Evolutionary conservation across 2,888 invertebrate species (phyloP).

Genomic region (Strigamia maritima): DNA sequence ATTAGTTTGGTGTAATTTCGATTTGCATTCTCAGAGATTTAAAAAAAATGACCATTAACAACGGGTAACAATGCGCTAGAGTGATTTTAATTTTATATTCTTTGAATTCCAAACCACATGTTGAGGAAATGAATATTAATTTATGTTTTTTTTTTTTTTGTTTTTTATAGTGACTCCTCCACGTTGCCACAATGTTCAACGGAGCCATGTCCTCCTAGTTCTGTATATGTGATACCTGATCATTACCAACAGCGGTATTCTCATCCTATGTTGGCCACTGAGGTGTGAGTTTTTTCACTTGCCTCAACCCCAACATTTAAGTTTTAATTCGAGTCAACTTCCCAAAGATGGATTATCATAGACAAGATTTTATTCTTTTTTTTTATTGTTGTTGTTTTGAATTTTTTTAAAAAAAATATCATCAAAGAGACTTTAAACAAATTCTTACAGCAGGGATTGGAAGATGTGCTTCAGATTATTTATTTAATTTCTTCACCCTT

Average conservation of each 20-base stretch:
- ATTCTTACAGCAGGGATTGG: constrained; percentile 31
- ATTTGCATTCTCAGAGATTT: background rate
- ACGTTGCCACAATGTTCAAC: constrained; percentile 19
- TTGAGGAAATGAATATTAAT: background rate
- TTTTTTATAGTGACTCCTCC: constrained; percentile 37
- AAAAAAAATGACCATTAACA: constrained; percentile 9
- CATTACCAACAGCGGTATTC: constrained; percentile 38
- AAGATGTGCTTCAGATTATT: constrained; percentile 25
- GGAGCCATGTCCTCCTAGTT: constrained; percentile 34
- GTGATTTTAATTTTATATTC: background rate
- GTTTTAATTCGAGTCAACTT: constrained; percentile 38
- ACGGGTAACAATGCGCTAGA: constrained; percentile 1
- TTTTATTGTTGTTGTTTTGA: constrained; percentile 9
- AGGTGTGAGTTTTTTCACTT: constrained; percentile 36
- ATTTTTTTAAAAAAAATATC: background rate
- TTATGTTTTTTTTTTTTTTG: constrained; percentile 25
- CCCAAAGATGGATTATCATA: constrained; percentile 39
- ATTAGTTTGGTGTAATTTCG: background rate
- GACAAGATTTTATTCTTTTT: background rate
- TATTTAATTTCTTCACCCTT: background rate
- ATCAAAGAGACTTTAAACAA: constrained; percentile 10
- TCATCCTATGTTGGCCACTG: constrained; percentile 36
- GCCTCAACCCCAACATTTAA: background rate
- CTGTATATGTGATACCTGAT: constrained; percentile 40
- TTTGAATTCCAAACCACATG: background rate